Evolutionary conservation across 2,113 vertebrate genomes (phyloP).

Genomic region (Triplophysa dalaica): DNA sequence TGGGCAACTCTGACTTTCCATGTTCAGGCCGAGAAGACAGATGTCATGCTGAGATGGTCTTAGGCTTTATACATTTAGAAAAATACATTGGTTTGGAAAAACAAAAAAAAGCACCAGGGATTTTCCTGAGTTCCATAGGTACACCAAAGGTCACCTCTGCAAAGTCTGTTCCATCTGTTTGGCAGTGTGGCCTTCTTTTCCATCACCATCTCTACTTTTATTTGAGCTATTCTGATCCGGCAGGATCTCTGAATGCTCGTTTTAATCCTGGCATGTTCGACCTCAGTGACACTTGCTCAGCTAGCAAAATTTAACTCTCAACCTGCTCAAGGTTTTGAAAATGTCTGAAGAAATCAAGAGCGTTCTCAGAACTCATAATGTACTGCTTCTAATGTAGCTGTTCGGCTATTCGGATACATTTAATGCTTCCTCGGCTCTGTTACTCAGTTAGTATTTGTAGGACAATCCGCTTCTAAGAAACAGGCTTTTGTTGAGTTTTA

Average conservation of each 20-base stretch:
- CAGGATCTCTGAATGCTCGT: slow-evolving; percentile 33
- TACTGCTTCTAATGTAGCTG: not conserved
- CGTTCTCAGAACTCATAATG: not conserved
- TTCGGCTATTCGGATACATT: not conserved
- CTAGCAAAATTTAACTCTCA: not conserved
- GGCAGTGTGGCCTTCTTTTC: slow-evolving; percentile 38
- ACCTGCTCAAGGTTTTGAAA: slow-evolving; percentile 20
- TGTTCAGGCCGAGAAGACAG: not conserved
- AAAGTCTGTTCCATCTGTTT: slow-evolving; percentile 38
- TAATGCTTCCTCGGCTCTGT: not conserved
- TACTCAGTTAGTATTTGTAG: not conserved
- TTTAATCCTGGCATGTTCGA: slow-evolving; percentile 55
- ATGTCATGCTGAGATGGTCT: not conserved
- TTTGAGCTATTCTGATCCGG: slow-evolving; percentile 55
- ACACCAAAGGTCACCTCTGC: slow-evolving; percentile 65
- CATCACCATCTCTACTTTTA: slow-evolving; percentile 44
- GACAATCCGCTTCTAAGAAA: slow-evolving; percentile 9
- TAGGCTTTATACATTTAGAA: slow-evolving; percentile 6
- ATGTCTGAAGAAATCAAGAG: not conserved
- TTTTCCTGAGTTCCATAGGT: slow-evolving; percentile 35
- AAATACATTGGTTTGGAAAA: not conserved
- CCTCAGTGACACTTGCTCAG: slow-evolving; percentile 44
- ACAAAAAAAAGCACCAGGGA: not conserved
- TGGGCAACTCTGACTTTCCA: slow-evolving; percentile 16
- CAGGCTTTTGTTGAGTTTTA: slow-evolving; percentile 15